Conservation (phyloP, 2,888 invertebrate species). For the Melieria crassipennis region DNA sequence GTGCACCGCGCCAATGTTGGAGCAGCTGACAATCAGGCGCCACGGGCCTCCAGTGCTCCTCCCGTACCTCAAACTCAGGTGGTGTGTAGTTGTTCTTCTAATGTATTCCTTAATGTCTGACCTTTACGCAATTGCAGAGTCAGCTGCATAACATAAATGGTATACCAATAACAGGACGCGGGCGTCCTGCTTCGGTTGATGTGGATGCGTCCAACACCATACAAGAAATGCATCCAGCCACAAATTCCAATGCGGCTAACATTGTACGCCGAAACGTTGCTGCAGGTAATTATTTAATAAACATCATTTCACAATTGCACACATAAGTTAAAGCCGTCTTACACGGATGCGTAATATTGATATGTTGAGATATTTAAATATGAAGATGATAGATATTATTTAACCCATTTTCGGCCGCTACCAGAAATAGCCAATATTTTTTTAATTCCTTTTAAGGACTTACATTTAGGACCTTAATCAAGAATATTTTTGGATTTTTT, state of each 20-base stretch:
- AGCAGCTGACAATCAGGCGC: constrained; percentile 74
- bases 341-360: no score
- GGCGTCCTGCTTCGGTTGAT: constrained; percentile 76
- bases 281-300: constrained; percentile 56
- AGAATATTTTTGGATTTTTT: no score
- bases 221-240: constrained; percentile 45
- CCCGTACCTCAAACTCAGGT: constrained; percentile 74
- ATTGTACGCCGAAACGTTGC: constrained; percentile 65
- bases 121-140: constrained; percentile 49
- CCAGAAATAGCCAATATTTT: no score
- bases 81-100: constrained; percentile 30
- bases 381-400: no score
- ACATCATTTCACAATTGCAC: neutral
- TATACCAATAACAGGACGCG: constrained; percentile 68
- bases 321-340: neutral
- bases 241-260: constrained; percentile 46
- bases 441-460: no score
- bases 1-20: constrained; percentile 77
- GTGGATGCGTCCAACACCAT: constrained; percentile 64
- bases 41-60: constrained; percentile 86
- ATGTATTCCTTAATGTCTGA: constrained; percentile 31
- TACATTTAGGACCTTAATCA: no score
- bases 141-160: constrained; percentile 64
- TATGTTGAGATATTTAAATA: no score
- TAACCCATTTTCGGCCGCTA: no score